Evolutionary conservation across 2,888 invertebrate genomes (phyloP).

Genomic region (Palloptera scutellata): DNA sequence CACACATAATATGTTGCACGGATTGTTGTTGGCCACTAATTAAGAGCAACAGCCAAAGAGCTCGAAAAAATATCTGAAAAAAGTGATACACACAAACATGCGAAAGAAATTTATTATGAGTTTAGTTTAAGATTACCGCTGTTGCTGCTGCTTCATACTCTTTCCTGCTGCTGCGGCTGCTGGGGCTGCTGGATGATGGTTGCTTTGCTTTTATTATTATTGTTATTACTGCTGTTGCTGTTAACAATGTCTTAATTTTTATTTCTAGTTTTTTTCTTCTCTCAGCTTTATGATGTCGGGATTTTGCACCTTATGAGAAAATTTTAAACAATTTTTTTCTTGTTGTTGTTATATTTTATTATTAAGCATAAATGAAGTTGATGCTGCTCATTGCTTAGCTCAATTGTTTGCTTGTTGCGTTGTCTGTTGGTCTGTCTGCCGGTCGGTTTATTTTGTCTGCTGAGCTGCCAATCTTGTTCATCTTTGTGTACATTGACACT

Average conservation of each 20-base stretch:
- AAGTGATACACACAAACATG: too few species aligned
- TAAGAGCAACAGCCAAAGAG: slow-evolving; percentile 1
- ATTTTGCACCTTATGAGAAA: slow-evolving; percentile 23
- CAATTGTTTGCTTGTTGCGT: neutral
- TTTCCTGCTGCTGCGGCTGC: neutral
- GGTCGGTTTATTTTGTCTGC: slow-evolving; percentile 6
- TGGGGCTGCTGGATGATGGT: neutral
- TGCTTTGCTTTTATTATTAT: too few species aligned
- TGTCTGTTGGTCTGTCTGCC: neutral
- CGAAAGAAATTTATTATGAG: too few species aligned
- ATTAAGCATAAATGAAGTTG: slow-evolving; percentile 25
- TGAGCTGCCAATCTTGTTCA: slow-evolving; percentile 27
- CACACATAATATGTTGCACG: neutral
- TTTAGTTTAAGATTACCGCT: neutral
- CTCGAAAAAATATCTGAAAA: neutral
- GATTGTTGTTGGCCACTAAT: neutral
- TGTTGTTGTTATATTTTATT: slow-evolving; percentile 15
- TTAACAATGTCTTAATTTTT: slow-evolving; percentile 7
- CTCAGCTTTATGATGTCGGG: neutral
- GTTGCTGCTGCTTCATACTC: neutral
- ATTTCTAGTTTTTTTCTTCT: neutral
- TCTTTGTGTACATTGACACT: slow-evolving; percentile 36
- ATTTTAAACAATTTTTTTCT: slow-evolving; percentile 11
- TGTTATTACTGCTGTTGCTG: neutral
- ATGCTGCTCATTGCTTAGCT: neutral